Evolutionary conservation across 1,140 invertebrate genomes (phyloP), one percentile per base, ranked within the genome.

Genomic region (Pachyrhynchus sulphureomaculatus): DNA sequence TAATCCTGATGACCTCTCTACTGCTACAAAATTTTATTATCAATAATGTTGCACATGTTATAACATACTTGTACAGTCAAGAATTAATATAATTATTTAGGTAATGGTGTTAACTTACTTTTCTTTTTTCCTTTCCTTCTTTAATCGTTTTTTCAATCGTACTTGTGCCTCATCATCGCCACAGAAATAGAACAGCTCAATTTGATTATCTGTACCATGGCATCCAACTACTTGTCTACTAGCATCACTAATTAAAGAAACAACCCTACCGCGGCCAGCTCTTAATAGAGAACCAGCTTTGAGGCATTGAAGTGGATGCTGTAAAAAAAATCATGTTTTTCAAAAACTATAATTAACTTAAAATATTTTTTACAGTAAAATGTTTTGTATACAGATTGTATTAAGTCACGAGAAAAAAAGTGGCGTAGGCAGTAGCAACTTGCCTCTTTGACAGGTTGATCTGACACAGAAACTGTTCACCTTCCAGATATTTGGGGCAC

Each of bases 121-220:
- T 24, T 77, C 73, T 75, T 79, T 88, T 79, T 80, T 86, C 77
- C 73, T 81, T 62, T 86, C 80, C 78, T 95, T 96, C 67, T 88
- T 88, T 15, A 88, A 65, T 47, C 91, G 83, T 79, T 95, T 97
- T 9, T 79, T 77, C 59, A 88, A 78, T 65, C 84, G 83, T 21
- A 78, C 70, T 52, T 85, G 82, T 0, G 91, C 83, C 75, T 95
- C 88, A 34, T 89, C 86, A 12, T 91, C 83, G 1, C 84, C 78
- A 66, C 88, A 84, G 61, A 99, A 86, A 42, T 85, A 79, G 75
- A 95, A 98, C 26, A 95, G 74, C 78, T 98, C 96, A 9, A 98
- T 76, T 8, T 82, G 77, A 59, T 85, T 84, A 68, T 95, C 91
- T 20, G 82, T 88, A 3, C 94, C 93, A 76, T 95, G 88, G 77